Evolutionary conservation across 2,888 invertebrate genomes (phyloP).

Genomic region (Drymonia ruficornis): DNA sequence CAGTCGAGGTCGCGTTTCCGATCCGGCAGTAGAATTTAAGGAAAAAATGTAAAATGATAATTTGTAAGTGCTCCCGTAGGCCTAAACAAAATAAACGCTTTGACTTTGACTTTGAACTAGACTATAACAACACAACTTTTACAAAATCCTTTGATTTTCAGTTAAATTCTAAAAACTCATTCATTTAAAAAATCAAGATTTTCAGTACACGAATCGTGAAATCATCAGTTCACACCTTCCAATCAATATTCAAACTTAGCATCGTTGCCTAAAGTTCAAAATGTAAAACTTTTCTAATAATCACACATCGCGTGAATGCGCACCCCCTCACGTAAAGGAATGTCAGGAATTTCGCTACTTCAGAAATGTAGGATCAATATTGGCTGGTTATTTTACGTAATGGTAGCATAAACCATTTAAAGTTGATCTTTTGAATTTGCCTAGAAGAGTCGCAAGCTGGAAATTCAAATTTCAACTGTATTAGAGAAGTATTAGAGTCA

Average conservation of each 20-base stretch:
- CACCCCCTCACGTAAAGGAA: conserved; percentile 13
- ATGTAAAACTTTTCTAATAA: background rate
- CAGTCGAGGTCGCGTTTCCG: too few relatives aligned
- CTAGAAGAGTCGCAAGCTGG: conserved; percentile 7
- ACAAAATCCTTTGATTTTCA: too few relatives aligned
- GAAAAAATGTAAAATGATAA: too few relatives aligned
- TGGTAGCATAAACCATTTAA: conserved; percentile 14
- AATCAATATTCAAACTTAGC: conserved; percentile 3
- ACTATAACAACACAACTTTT: too few relatives aligned
- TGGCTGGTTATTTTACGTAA: conserved; percentile 21
- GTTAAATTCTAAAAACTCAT: background rate
- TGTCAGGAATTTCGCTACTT: conserved; percentile 21
- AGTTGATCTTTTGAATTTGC: conserved; percentile 11
- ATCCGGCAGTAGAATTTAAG: too few relatives aligned
- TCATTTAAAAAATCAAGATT: background rate
- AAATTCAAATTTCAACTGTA: background rate
- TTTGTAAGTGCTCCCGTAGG: too few relatives aligned
- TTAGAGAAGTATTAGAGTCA: background rate
- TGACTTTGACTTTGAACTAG: too few relatives aligned
- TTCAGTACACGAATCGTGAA: conserved; percentile 7
- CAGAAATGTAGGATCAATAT: conserved; percentile 13
- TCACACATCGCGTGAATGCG: conserved; percentile 4
- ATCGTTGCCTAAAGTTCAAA: conserved; percentile 1
- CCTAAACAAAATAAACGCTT: too few relatives aligned
- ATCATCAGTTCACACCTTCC: background rate